Evolutionary conservation across 37 sponge, comb jelly and placozoan species (phyloP), one percentile per base, ranked within the genome.

Genomic region (Diacarnus erythraeanus): DNA sequence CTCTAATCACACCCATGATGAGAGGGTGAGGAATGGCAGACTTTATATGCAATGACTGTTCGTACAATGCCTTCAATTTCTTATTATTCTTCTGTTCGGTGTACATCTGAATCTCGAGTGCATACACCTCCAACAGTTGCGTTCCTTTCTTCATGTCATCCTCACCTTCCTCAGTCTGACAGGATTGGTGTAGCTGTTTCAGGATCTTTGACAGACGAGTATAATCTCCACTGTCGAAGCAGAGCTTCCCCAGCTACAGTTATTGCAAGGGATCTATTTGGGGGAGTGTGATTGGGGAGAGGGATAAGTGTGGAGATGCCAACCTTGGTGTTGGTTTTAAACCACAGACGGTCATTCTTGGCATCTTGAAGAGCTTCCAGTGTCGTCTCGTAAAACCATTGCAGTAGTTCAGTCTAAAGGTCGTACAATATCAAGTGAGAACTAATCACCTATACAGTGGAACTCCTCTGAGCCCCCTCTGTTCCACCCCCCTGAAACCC

Each of bases 41-140:
- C 74, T 98, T 98, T 59, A 98, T 92, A 64, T 84, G 89, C 42
- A 98, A 90, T 17, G 96, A 93, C 73, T 95, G 96, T 57, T 90
- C 96, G 71, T 98, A 98, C 40, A 98, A 78, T 3, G 87, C 85
- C 86, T 98, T 98, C 22, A 98, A 87, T 75, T 93, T 95, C 82
- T 98, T 95, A 81, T 91, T 93, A 60, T 98, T 93, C 83, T 98
- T 98, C 89, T 98, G 99, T 38, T 87, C 96, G 1, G 99, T 98
- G 83, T 93, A 98, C 99, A 98, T 98, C 80, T 98, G 99, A 61
- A 98, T 98, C 77, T 98, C 99, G 25, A 98, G 87, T 12, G 99
- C 99, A 72, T 98, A 98, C 71, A 89, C 89, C 71, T 98, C 99
- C 57, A 98, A 81, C 38, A 98, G 79, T 67, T 95, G 96, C 0